A percentile compares a stretch with the other conserved stretches of the same genome.
Evolutionary conservation across 2,113 vertebrate species (phyloP).

Genomic region (Hemiscyllium ocellatum): DNA sequence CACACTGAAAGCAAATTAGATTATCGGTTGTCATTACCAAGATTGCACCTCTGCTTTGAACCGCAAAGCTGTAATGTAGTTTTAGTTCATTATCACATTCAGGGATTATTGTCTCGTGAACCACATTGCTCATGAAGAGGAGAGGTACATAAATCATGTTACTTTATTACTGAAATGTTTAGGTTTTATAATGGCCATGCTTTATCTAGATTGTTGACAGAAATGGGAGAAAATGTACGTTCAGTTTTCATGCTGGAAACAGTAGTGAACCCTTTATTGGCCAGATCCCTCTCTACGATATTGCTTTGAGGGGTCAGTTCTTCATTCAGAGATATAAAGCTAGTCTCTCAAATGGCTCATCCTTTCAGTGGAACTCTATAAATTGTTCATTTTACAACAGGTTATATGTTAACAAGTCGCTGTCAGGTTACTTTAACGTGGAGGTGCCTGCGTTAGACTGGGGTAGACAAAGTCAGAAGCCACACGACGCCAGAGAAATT

Average conservation of each 20-base stretch:
- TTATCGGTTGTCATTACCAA: slow-evolving; percentile 31
- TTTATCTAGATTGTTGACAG: background rate
- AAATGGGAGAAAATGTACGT: background rate
- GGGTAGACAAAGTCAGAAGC: too few species aligned
- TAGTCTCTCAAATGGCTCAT: background rate
- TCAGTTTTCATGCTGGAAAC: background rate
- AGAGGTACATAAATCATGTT: slow-evolving; percentile 14
- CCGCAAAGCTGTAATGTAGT: background rate
- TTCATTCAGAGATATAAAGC: background rate
- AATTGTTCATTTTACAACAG: background rate
- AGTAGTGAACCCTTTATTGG: background rate
- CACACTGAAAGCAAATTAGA: slow-evolving; percentile 29
- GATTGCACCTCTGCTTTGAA: background rate
- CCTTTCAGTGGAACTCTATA: background rate
- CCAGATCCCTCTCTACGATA: background rate
- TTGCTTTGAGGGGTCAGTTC: background rate
- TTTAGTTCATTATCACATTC: slow-evolving; percentile 15
- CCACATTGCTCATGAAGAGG: background rate
- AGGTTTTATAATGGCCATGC: background rate
- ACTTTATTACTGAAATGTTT: slow-evolving; percentile 30
- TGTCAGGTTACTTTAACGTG: too few species aligned
- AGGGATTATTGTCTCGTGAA: background rate
- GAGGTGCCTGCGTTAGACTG: too few species aligned
- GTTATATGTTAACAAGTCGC: background rate
- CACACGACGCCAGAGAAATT: too few species aligned